Evolutionary conservation across 2,888 invertebrate species (phyloP).

Genomic region (Clistopyga incitator): DNA sequence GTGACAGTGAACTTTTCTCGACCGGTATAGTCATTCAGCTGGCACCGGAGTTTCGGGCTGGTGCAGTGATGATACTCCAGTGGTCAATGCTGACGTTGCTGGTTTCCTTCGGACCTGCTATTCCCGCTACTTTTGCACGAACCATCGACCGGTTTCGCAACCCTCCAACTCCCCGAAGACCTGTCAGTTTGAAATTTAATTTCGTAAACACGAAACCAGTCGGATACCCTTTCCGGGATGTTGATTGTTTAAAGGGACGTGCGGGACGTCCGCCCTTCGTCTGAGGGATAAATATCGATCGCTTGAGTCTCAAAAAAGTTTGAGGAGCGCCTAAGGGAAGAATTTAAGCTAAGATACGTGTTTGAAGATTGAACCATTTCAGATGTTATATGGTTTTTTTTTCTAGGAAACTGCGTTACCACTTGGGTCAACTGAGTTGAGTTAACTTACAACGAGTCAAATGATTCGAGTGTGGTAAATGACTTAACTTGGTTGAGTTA

Average conservation of each 20-base stretch:
- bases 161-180: slow-evolving; percentile 32
- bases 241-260: slow-evolving; percentile 18
- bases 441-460: no score
- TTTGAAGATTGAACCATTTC: neutral
- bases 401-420: no score
- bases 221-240: slow-evolving; percentile 39
- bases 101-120: slow-evolving; percentile 23
- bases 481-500: no score
- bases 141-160: slow-evolving; percentile 13
- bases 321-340: neutral
- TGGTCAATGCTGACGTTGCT: slow-evolving; percentile 45
- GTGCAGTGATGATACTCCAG: slow-evolving; percentile 22
- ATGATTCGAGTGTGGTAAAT: no score
- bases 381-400: neutral
- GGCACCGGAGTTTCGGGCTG: slow-evolving; percentile 36
- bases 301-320: neutral
- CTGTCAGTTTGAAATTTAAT: slow-evolving; percentile 48
- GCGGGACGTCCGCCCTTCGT: neutral
- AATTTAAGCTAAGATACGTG: neutral
- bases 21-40: neutral
- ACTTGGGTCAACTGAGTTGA: neutral
- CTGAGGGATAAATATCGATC: slow-evolving; percentile 29
- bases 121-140: slow-evolving; percentile 37
- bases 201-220: slow-evolving; percentile 30
- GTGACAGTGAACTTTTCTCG: slow-evolving; percentile 56